Conservation (phyloP, 2,888 invertebrate genomes). For the Drosophila greeni region DNA sequence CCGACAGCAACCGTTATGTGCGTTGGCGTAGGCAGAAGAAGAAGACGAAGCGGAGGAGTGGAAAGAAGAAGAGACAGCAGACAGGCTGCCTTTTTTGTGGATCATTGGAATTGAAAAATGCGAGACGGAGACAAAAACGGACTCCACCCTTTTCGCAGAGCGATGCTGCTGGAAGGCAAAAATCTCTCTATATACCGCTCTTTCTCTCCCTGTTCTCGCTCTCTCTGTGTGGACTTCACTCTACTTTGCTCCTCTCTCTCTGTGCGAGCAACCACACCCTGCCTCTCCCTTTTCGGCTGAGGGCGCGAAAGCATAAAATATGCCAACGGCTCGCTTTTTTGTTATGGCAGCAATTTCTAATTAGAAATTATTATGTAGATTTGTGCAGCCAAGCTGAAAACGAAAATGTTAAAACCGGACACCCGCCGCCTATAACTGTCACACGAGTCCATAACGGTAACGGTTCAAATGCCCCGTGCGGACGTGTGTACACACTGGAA, state of each 20-base stretch:
- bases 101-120: constrained; percentile 70
- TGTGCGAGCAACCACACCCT: constrained; percentile 63
- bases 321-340: constrained; percentile 55
- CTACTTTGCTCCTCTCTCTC: constrained; percentile 12
- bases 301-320: constrained; percentile 65
- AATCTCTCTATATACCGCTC: constrained; percentile 50
- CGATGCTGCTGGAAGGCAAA: constrained; percentile 58
- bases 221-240: constrained; percentile 9
- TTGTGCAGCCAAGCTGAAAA: constrained; percentile 34
- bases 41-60: constrained; percentile 4
- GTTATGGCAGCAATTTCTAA: constrained; percentile 67
- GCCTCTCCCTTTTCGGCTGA: constrained; percentile 50
- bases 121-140: constrained; percentile 19
- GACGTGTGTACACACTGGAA: constrained; percentile 59
- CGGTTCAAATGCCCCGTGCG: constrained; percentile 32
- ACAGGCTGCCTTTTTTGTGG: constrained; percentile 62
- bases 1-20: constrained; percentile 48
- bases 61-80: constrained; percentile 44
- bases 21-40: constrained; percentile 50
- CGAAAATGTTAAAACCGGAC: constrained; percentile 35
- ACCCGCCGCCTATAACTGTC: constrained; percentile 68
- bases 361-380: constrained; percentile 61
- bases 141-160: constrained; percentile 68
- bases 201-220: constrained; percentile 16
- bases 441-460: constrained; percentile 53